phyloP scores from a whole-genome alignment of 2,797 vertebrate genomes.

The Phaenicophaeus curvirostris region DNA sequence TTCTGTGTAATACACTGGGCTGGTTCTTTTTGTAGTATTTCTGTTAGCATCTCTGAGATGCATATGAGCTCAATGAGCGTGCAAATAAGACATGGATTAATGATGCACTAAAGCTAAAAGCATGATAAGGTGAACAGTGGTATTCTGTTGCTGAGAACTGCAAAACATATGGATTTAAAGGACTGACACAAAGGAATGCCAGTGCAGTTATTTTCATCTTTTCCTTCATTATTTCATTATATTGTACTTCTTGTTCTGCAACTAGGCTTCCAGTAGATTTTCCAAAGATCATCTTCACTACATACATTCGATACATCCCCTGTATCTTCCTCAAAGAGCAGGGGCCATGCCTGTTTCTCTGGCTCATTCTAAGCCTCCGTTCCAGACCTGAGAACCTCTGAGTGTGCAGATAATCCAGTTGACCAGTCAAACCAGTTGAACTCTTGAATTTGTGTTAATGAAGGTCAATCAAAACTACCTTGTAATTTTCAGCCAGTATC shows the following conservation, averaged over 20 bases:
- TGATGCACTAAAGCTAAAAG: not conserved
- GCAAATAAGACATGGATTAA: not conserved
- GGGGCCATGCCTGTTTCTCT: not conserved
- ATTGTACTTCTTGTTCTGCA: not conserved
- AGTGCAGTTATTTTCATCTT: not conserved
- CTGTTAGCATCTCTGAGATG: not conserved
- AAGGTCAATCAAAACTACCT: not conserved
- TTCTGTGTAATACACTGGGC: not conserved
- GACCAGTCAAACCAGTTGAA: not conserved
- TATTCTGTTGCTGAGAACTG: not conserved
- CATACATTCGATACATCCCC: fast-evolving
- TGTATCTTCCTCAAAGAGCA: not conserved
- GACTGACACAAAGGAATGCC: not conserved
- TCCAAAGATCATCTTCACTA: not conserved
- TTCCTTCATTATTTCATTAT: not conserved
- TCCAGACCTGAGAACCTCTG: fast-evolving
- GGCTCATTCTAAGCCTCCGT: not conserved
- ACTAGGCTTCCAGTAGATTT: not conserved
- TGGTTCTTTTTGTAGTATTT: not conserved
- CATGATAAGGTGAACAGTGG: not conserved
- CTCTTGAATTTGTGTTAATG: not conserved
- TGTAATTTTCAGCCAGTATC: not conserved
- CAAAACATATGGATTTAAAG: not conserved
- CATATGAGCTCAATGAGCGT: not conserved
- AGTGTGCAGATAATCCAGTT: not conserved